These are phyloP conservation scores for Cotesia congregata DNA, from an alignment of 2,888 invertebrate species.

Conservation along the genomic window DNA sequence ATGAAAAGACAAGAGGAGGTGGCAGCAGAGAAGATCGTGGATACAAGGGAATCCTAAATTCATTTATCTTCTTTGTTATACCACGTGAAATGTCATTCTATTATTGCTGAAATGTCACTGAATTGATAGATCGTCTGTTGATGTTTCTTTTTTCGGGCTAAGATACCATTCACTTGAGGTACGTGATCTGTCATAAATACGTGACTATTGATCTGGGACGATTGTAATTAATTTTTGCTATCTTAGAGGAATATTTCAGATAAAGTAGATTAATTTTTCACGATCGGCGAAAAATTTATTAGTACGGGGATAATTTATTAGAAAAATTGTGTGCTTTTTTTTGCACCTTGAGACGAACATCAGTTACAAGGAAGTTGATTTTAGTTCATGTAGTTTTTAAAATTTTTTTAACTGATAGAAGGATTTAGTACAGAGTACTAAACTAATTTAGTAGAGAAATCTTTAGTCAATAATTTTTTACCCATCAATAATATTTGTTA, in stretches of 20 bases:
- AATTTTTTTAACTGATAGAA: too few species aligned
- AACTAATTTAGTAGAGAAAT: too few species aligned
- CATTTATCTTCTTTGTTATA: constrained; percentile 49
- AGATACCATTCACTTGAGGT: not conserved
- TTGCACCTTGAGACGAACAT: too few species aligned
- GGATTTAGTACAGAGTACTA: too few species aligned
- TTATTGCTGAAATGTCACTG: constrained; percentile 57
- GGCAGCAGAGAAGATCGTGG: constrained; percentile 23
- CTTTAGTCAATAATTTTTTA: too few species aligned
- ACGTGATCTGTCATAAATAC: constrained; percentile 39
- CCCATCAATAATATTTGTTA: too few species aligned
- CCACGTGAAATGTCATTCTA: constrained; percentile 66
- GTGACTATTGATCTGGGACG: constrained; percentile 53
- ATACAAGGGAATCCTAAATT: constrained; percentile 49
- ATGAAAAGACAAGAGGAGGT: constrained; percentile 18
- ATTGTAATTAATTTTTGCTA: constrained; percentile 35
- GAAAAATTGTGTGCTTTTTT: too few species aligned
- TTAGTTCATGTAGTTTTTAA: too few species aligned
- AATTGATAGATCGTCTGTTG: constrained; percentile 41
- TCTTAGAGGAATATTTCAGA: not conserved
- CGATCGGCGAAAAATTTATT: too few species aligned
- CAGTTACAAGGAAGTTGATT: too few species aligned
- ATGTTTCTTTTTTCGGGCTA: constrained; percentile 39
- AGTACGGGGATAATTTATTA: too few species aligned
- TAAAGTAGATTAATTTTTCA: too few species aligned